Evolutionary conservation across 2,113 vertebrate genomes (phyloP), one percentile per base, ranked within the genome.

Genomic region (Australoheros scitulus): DNA sequence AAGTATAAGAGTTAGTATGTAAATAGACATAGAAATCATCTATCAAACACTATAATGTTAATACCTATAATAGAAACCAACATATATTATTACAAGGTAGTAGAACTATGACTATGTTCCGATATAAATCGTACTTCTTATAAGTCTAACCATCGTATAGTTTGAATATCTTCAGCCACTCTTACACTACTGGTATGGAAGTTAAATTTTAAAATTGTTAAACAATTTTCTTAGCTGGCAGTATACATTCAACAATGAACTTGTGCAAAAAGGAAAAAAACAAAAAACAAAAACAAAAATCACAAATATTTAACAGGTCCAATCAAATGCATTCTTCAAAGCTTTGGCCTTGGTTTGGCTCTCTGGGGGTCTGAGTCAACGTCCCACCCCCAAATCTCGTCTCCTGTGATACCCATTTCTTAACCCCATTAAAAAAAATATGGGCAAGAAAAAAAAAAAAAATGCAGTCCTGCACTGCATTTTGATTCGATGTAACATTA

Each of bases 71-170:
- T 87, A 84, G 85, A 89, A 92, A 91, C n/a, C 58, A 26, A 93
- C 92, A 87, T 83, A 85, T 89, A 93, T 90, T 92, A 91, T 89
- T 84, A 93, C 61, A 85, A 70, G 79, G 68, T 84, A 84, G 64
- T 84, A 87, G 74, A 87, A 74, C 80, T 91, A 80, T 82, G 80
- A 84, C 77, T 87, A 89, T 10, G 65, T 85, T 85, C 59, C 78
- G 60, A 90, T 91, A 91, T 57, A 92, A 90, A 81, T 91, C 88
- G 58, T 90, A 93, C 89, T 90, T 76, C 50, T 88, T 83, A 76
- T 61, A 76, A 84, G 82, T 87, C 82, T 81, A 78, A 90, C 79
- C 1, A 0, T 70, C 6, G 5, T 55, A 72, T 72, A 47, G 24
- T 65, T 32, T 81, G 14, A 38, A 55, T 68, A 24, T 80, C 61